Base-by-base conservation (phyloP, 2,888 invertebrate genomes). In the Epirrhoe tristata region DNA sequence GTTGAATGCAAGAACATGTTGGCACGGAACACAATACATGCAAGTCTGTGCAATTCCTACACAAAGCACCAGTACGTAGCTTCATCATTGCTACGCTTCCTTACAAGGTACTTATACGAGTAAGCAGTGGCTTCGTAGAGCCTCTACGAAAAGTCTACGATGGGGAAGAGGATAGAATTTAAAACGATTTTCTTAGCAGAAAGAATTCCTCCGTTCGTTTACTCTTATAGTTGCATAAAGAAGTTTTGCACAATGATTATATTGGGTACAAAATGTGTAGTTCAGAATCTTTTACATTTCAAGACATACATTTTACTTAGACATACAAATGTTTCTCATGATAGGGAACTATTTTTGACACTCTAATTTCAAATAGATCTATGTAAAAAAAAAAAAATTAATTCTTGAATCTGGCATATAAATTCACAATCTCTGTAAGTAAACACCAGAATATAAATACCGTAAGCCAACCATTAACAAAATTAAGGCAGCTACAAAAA, bases 401-500 rank as follows among this genome's bases (percentile, higher is more conserved):
- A 34, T 0, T 6, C 43, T n/a, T 43, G 43, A 43, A 6, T n/a
- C 43, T 8, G 43, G 12, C 0, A n/a, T 12, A 12, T n/a, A n/a
- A 43, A n/a, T 43, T 43, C 10, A n/a, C 0, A 43, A 43, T 43
- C 43, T 43, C 12, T 43, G n/a, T n/a, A 24, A 1, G 43, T 43
- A 43, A 43, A 12, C n/a, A 6, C 43, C n/a, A 10, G n/a, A 43
- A 43, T 10, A 43, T 34, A 34, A 34, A 34, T 43, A 7, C 43
- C 43, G 12, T 54, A 43, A 57, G 66, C 76, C 73, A 57, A 65
- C 76, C 73, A 76, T 80, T 78, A 77, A 74, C 64, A 74, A 73
- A 77, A 77, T 70, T 68, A 76, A 72, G 72, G 74, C 72, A 71
- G 67, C 70, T 39, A 69, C 74, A 74, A 76, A 76, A 77, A 73